These are phyloP conservation scores for Zaprionus davidi DNA, from an alignment of 1,140 invertebrate genomes.

Conservation along the genomic window DNA sequence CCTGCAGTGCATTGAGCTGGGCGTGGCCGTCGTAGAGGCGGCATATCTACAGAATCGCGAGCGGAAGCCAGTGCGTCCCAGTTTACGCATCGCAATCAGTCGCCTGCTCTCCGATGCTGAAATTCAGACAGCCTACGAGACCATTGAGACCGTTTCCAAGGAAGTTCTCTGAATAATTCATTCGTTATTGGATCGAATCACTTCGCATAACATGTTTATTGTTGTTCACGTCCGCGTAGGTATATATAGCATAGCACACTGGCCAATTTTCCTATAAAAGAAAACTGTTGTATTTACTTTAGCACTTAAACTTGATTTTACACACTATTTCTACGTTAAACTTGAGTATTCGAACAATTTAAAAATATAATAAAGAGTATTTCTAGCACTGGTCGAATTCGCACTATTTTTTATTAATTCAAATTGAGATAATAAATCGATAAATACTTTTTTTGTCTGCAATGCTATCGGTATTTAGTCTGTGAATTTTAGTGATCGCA, in stretches of 20 bases:
- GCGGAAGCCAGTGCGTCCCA: slow-evolving; percentile 86
- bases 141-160: slow-evolving; percentile 63
- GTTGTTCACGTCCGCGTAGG: slow-evolving; percentile 28
- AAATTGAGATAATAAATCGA: background rate
- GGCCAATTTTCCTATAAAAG: background rate
- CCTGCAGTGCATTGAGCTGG: slow-evolving; percentile 86
- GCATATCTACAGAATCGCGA: slow-evolving; percentile 88
- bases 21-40: slow-evolving; percentile 87
- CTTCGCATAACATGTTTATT: slow-evolving; percentile 19
- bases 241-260: background rate
- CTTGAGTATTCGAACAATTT: background rate
- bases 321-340: background rate
- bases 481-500: background rate
- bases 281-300: slow-evolving; percentile 3
- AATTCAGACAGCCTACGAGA: slow-evolving; percentile 80
- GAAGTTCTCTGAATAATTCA: slow-evolving; percentile 26
- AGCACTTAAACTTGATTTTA: slow-evolving; percentile 10
- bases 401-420: background rate
- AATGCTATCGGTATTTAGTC: background rate
- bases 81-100: slow-evolving; percentile 87
- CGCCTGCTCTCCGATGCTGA: slow-evolving; percentile 86
- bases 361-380: background rate
- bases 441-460: background rate
- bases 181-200: too few species aligned
- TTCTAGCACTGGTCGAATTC: background rate